Conservation (phyloP, 2,113 vertebrate genomes). For the Catagonus wagneri region DNA sequence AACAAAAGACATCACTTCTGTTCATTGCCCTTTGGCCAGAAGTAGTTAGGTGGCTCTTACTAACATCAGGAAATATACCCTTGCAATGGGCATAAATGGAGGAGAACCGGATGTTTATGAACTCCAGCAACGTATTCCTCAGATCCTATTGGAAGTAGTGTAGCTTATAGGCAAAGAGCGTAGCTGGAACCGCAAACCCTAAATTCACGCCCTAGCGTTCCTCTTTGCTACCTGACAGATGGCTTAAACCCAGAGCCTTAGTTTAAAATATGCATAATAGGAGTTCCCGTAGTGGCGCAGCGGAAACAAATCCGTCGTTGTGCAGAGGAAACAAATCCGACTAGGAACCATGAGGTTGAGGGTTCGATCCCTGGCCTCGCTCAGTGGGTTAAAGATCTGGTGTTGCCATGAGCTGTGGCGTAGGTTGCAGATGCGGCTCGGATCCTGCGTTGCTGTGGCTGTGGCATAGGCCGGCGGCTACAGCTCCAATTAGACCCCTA, state of each 20-base stretch:
- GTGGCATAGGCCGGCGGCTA: no score
- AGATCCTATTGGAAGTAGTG: not conserved
- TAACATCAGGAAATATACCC: not conserved
- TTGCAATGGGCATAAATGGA: not conserved
- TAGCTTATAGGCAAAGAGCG: not conserved
- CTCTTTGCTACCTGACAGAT: conserved; percentile 8
- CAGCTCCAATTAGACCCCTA: no score
- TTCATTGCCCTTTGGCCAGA: not conserved
- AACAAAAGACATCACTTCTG: not conserved
- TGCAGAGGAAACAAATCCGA: no score
- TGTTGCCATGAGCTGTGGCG: no score
- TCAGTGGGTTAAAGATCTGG: no score
- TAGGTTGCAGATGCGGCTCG: no score
- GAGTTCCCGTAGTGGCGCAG: not conserved
- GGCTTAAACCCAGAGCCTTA: not conserved
- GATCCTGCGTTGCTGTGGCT: no score
- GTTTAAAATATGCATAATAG: not conserved
- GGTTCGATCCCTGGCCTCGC: not conserved
- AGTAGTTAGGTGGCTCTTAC: not conserved
- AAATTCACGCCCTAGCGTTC: not conserved
- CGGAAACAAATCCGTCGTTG: not conserved
- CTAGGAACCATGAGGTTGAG: no score
- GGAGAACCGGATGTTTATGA: not conserved
- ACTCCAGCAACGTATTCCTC: not conserved
- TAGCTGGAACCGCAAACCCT: not conserved